A percentile compares a stretch with the other conserved stretches of the same genome.
These are phyloP conservation scores for Diploscapter pachys DNA, from an alignment of 1,140 invertebrate genomes.

Conservation along the genomic window DNA sequence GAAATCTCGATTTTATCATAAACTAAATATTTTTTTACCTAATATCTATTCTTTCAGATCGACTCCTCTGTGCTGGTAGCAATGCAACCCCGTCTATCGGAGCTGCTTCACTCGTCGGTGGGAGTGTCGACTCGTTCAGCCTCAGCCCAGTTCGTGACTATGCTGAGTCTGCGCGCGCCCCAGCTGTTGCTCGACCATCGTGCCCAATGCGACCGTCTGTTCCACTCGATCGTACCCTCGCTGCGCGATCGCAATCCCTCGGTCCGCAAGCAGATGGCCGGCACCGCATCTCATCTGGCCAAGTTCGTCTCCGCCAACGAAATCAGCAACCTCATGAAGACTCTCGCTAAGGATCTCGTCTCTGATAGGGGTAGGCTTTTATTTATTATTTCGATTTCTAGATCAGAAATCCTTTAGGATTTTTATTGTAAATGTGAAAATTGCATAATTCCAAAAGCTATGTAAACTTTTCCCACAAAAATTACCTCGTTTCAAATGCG, in stretches of 20 bases:
- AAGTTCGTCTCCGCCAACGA: conserved; percentile 39
- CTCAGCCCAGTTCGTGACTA: conserved; percentile 32
- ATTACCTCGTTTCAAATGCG: not conserved
- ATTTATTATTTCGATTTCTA: not conserved
- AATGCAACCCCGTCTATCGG: conserved; percentile 17
- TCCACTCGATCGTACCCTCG: conserved; percentile 63
- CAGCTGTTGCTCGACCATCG: conserved; percentile 26
- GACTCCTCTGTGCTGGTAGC: conserved; percentile 4
- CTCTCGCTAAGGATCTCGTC: conserved; percentile 5
- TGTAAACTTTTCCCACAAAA: not conserved
- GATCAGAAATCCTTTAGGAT: not conserved
- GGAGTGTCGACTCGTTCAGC: conserved; percentile 33
- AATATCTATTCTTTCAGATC: conserved; percentile 18
- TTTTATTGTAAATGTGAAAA: not conserved
- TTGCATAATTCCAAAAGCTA: not conserved
- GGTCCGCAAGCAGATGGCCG: conserved; percentile 77
- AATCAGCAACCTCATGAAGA: conserved; percentile 21
- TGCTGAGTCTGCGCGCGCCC: conserved; percentile 29
- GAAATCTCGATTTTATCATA: too few relatives aligned
- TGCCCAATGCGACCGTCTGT: conserved; percentile 19
- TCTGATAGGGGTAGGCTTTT: conserved; percentile 11
- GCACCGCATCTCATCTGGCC: conserved; percentile 78
- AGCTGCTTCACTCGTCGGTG: conserved; percentile 22
- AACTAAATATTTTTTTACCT: not conserved
- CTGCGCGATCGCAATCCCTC: conserved; percentile 77